Base-by-base conservation (phyloP, 2,888 invertebrate genomes). In the Drosophila vallismaia region DNA sequence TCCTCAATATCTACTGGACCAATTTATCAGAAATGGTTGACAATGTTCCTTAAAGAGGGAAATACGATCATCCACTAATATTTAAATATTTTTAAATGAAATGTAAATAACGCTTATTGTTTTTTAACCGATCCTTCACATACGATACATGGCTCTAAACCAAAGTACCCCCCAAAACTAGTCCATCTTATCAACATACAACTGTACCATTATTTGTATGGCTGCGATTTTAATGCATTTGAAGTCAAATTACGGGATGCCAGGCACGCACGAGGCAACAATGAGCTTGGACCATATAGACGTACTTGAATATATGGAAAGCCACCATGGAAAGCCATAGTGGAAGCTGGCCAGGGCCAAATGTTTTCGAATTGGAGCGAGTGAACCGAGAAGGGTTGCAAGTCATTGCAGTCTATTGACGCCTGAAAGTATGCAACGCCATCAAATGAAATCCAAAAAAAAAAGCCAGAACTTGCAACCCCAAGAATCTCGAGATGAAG, bases 401-500 rank as follows among this genome's bases (percentile, higher is more conserved):
- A 78, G 82, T 82, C 82, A 82, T 87, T 69, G 87, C 82, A 78
- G 82, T 87, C 88, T 70, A 82, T 82, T 85, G 87, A 85, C 85
- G 82, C 82, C 79, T 84, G 82, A 71, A 87, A 87, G 86, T 82
- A 85, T 82, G 82, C 87, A 84, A 48, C 38, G 48, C 59, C 36
- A 31, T 54, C 57, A 54, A 54, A 64, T 49, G 63, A 53, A 38
- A 62, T 48, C 49, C 66, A 48, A 56, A 49, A 59, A 45, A 40
- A 44, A 36, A 10, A 19, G 28, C 26, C 31, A 33, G 24, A 7
- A 12, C 33, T 9, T 6, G 36, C 38, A 49, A 6, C 14, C 49
- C 45, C n/a, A 31, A 31, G 44, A 44, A 44, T 44, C 54, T 7
- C 46, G n/a, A 42, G 10, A 31, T 31, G 29, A 29, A 28, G 28